Conservation (phyloP, 2,113 vertebrate genomes). For the Geothlypis trichas region DNA sequence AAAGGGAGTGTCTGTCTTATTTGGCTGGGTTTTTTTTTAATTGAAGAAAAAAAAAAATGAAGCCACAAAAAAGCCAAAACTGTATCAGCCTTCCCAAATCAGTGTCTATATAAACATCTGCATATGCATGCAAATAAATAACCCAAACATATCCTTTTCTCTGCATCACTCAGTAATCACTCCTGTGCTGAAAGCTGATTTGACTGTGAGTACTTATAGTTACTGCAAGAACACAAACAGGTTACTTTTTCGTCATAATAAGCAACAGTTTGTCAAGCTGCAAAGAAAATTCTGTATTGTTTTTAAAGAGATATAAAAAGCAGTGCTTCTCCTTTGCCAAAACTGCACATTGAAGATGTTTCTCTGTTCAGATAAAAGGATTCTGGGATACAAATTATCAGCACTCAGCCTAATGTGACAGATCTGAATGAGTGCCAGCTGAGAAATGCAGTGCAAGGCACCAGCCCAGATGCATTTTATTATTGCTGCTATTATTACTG, state of each 20-base stretch:
- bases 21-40: not conserved
- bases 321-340: conserved; percentile 57
- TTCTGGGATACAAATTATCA: conserved; percentile 70
- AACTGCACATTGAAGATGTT: conserved; percentile 47
- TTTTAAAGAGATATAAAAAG: conserved; percentile 71
- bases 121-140: not conserved
- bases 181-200: not conserved
- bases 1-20: not conserved
- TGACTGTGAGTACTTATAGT: not conserved
- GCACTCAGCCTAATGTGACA: conserved; percentile 63
- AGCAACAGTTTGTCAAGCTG: conserved; percentile 62
- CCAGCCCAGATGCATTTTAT: conserved; percentile 69
- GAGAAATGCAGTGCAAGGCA: conserved; percentile 59
- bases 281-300: conserved; percentile 44
- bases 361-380: conserved; percentile 72
- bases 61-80: not conserved
- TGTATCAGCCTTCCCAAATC: not conserved
- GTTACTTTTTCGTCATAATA: conserved; percentile 53
- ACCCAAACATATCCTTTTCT: not conserved
- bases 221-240: conserved; percentile 2
- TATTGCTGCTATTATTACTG: conserved; percentile 70
- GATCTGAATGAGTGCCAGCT: conserved; percentile 74
- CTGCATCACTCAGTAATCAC: not conserved
- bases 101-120: not conserved
- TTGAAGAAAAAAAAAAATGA: not conserved